Evolutionary conservation across 92 coral and sea anemone genomes (phyloP), one percentile per base, ranked within the genome.

Genomic region (Pocillopora meandrina): DNA sequence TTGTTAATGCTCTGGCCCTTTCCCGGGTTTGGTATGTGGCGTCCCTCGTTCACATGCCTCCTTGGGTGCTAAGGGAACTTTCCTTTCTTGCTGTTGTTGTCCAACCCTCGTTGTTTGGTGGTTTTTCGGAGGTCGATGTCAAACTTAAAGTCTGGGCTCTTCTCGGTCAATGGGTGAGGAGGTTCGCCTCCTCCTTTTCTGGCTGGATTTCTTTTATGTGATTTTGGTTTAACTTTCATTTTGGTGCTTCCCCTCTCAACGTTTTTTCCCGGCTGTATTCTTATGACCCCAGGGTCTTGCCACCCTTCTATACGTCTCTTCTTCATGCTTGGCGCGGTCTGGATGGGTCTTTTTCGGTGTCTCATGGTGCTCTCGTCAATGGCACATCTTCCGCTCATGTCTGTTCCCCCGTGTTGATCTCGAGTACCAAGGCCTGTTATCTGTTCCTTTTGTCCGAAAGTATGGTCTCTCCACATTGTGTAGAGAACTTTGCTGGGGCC

Each of bases 21-120:
- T 79, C 79, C n/a, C 73, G 75, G 16, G 49, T 89, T 1, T 89
- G 90, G 92, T 86, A 89, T 35, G 65, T 81, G 31, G 86, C 87
- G 0, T 61, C 87, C 1, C 65, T 89, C 2, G 56, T 74, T 9
- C 70, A 14, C 56, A 66, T 89, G 72, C 92, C 92, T 0, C 7
- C 36, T 0, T 69, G 64, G 61, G 86, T 79, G 12, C 57, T 65
- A 0, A 3, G 1, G 7, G 60, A 35, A 47, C 42, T 89, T 16
- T 47, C n/a, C 1, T 1, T 26, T 26, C 26, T 26, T 26, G 26
- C 26, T 26, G 26, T 26, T 26, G 26, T 26, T 26, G 26, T 26
- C 26, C 26, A 74, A 9, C 65, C 67, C 16, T 0, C n/a, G 0
- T 2, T 12, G 0, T 19, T 19, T 2, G 90, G 86, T 12, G 90